Evolutionary conservation across 2,797 vertebrate genomes (phyloP).

Genomic region (Arnoldichthys spilopterus): DNA sequence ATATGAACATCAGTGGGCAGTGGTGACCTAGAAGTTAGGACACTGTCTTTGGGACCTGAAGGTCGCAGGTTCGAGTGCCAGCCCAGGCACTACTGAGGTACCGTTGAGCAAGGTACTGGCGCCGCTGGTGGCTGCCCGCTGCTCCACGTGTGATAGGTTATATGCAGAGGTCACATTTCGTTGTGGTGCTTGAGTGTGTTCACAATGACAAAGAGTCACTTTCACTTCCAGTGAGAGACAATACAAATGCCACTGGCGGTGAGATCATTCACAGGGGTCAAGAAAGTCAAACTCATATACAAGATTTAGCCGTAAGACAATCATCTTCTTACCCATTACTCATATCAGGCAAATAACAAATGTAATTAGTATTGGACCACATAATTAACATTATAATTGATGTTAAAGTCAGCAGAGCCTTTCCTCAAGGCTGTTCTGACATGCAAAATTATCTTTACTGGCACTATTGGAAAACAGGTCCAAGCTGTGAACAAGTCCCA

Average conservation of each 20-base stretch:
- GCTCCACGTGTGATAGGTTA: no score
- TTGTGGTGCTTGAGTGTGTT: no score
- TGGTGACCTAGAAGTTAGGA: no score
- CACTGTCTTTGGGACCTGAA: no score
- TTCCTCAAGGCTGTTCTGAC: conserved; percentile 33
- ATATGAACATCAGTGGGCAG: background rate
- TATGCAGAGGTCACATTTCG: no score
- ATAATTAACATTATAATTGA: conserved; percentile 49
- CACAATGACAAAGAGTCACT: no score
- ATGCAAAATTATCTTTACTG: conserved; percentile 26
- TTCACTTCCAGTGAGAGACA: no score
- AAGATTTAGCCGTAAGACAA: conserved; percentile 28
- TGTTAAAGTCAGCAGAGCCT: conserved; percentile 22
- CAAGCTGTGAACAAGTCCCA: background rate
- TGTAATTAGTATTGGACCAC: conserved; percentile 40
- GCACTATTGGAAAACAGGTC: conserved; percentile 1
- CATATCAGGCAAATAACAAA: conserved; percentile 21
- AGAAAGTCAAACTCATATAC: conserved; percentile 11
- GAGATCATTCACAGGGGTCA: background rate
- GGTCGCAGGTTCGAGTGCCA: no score
- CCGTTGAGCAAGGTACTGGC: no score
- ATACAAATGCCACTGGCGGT: background rate
- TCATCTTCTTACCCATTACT: conserved; percentile 1
- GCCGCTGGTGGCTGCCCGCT: no score
- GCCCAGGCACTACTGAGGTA: no score